These are phyloP conservation scores for Caradrina clavipalpis DNA, from an alignment of 2,888 invertebrate species.

Conservation along the genomic window DNA sequence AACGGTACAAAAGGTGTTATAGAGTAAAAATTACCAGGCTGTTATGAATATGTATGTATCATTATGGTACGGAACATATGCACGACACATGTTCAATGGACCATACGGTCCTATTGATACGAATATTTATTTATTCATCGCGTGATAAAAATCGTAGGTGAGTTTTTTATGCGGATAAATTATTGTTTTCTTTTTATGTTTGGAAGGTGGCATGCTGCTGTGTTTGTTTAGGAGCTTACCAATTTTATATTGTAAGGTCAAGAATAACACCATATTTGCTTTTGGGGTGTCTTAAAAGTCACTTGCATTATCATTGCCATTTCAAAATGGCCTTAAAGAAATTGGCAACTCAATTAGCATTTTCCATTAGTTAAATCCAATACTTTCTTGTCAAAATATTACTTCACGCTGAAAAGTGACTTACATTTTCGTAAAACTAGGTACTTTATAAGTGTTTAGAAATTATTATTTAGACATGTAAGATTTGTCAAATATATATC, in stretches of 20 bases:
- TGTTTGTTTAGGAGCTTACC: constrained; percentile 27
- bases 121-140: constrained; percentile 73
- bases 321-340: background rate
- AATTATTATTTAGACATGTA: no score
- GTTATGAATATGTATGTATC: constrained; percentile 81
- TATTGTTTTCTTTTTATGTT: constrained; percentile 26
- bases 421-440: background rate
- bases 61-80: constrained; percentile 76
- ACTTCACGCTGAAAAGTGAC: no score
- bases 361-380: no score
- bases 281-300: background rate
- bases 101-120: constrained; percentile 82
- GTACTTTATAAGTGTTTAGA: no score
- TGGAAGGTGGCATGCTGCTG: background rate
- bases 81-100: constrained; percentile 84
- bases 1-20: constrained; percentile 80
- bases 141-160: constrained; percentile 75
- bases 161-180: constrained; percentile 74
- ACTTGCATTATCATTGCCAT: background rate
- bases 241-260: constrained; percentile 4
- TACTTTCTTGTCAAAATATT: no score
- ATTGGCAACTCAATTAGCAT: no score
- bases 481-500: background rate
- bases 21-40: constrained; percentile 80
- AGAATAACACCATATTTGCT: constrained; percentile 15